Conservation (phyloP, 2,888 invertebrate species). For the Cephus pygmeus region DNA sequence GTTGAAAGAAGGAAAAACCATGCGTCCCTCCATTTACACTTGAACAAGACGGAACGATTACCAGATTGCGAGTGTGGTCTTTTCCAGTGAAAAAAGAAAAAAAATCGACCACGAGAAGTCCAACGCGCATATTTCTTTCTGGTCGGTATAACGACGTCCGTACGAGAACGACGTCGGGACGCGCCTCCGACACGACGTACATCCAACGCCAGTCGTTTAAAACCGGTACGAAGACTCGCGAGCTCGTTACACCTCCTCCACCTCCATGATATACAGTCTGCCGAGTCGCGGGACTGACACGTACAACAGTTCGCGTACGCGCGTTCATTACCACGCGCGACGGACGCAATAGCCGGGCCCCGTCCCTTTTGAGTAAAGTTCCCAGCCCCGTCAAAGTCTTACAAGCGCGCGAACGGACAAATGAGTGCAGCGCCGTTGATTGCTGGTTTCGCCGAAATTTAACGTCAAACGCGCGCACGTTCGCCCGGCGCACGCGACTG, state of each 20-base stretch:
- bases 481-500: slow-evolving; percentile 23
- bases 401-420: slow-evolving; percentile 21
- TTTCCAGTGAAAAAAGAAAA: not conserved
- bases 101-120: not conserved
- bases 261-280: slow-evolving; percentile 32
- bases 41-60: not conserved
- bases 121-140: not conserved
- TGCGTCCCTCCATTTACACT: not conserved
- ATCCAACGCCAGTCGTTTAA: not conserved
- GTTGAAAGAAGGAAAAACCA: not conserved
- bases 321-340: slow-evolving; percentile 28
- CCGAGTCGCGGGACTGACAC: slow-evolving; percentile 26
- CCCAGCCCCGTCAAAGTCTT: slow-evolving; percentile 21
- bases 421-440: slow-evolving; percentile 35
- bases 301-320: slow-evolving; percentile 25
- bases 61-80: not conserved
- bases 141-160: not conserved
- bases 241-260: slow-evolving; percentile 41
- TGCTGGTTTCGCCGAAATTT: slow-evolving; percentile 28
- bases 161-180: not conserved
- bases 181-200: not conserved
- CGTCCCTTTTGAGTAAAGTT: slow-evolving; percentile 10
- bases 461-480: slow-evolving; percentile 40
- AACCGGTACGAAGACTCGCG: slow-evolving; percentile 24
- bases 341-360: not conserved